Evolutionary conservation across 2,113 vertebrate genomes (phyloP).

Genomic region (Podarcis cretensis): DNA sequence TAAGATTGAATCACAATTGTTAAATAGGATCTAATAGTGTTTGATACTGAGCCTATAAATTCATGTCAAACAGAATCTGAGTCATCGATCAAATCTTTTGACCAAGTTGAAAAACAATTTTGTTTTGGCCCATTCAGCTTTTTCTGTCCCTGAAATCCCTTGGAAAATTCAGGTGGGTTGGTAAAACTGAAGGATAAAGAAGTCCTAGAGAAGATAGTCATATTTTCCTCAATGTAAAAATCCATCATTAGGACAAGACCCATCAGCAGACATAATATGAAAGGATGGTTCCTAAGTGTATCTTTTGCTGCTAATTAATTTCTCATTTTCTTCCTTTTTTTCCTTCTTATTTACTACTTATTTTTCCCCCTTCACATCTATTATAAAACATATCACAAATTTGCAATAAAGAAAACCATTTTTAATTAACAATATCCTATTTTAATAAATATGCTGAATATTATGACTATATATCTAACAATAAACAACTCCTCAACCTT

Average conservation of each 20-base stretch:
- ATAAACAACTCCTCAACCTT: background rate
- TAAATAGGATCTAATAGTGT: slow-evolving; percentile 32
- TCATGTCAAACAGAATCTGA: slow-evolving; percentile 19
- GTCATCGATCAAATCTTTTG: slow-evolving; percentile 38
- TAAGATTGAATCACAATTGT: slow-evolving; percentile 29
- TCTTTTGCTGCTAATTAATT: background rate
- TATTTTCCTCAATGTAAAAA: background rate
- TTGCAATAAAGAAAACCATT: background rate
- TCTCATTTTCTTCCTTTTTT: background rate
- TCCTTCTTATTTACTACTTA: background rate
- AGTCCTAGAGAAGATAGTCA: background rate
- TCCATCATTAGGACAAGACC: background rate
- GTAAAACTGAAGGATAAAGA: background rate
- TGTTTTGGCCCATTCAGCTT: slow-evolving; percentile 21
- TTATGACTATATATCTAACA: background rate
- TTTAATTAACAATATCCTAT: background rate
- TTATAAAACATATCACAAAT: background rate
- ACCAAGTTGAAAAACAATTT: slow-evolving; percentile 28
- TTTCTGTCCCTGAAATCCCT: slow-evolving; percentile 27
- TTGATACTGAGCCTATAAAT: slow-evolving; percentile 38
- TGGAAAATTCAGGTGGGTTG: background rate
- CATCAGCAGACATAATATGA: background rate
- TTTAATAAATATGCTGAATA: background rate
- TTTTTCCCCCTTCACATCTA: background rate
- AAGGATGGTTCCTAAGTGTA: background rate